Conservation (phyloP, 2,113 vertebrate species). For the Misgurnus mizolepis region DNA sequence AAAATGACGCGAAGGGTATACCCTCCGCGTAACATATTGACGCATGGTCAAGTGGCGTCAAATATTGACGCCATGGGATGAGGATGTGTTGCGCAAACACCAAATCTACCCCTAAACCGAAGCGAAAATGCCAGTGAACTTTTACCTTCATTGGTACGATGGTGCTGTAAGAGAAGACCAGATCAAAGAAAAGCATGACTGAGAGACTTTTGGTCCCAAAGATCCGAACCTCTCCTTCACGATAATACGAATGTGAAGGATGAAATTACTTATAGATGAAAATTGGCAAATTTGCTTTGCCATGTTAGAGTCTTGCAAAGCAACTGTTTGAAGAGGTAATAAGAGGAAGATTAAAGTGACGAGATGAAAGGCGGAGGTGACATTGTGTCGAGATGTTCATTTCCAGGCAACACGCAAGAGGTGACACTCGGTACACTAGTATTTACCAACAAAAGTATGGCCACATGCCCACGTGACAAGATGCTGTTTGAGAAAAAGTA, state of each 20-base stretch:
- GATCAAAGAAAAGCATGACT: constrained; percentile 10
- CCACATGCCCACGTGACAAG: neutral
- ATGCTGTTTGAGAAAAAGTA: constrained; percentile 23
- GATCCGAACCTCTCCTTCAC: neutral
- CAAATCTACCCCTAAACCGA: too few relatives aligned
- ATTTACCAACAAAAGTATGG: neutral
- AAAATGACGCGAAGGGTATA: too few relatives aligned
- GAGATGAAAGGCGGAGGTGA: constrained; percentile 37
- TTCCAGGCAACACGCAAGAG: constrained; percentile 1
- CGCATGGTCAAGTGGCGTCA: too few relatives aligned
- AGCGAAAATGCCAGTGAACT: too few relatives aligned
- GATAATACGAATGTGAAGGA: neutral
- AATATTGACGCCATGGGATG: too few relatives aligned
- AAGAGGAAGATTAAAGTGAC: constrained; percentile 16
- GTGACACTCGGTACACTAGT: neutral
- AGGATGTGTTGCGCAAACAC: too few relatives aligned
- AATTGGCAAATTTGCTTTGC: constrained; percentile 1
- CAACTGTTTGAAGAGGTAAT: constrained; percentile 12
- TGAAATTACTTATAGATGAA: constrained; percentile 28
- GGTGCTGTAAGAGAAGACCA: neutral
- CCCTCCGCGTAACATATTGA: too few relatives aligned
- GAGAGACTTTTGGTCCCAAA: neutral
- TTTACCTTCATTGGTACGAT: neutral
- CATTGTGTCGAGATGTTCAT: neutral
- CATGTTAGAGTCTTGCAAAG: neutral